A percentile compares a stretch with the other conserved stretches of the same genome.
These are phyloP conservation scores for Latrodectus hesperus DNA, from an alignment of 2,888 invertebrate species.

Conservation along the genomic window DNA sequence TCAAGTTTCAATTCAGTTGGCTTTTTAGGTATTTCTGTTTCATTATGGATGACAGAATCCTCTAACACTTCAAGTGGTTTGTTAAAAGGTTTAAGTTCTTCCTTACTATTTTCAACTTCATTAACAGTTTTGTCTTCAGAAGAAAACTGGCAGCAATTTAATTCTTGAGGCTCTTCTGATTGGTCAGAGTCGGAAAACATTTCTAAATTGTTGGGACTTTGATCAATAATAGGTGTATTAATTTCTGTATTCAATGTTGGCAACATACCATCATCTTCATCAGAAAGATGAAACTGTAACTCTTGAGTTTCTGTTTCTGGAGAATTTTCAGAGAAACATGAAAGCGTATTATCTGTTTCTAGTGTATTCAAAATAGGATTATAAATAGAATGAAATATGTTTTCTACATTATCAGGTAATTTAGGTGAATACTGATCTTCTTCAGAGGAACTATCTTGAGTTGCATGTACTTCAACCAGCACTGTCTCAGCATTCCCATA, in stretches of 20 bases:
- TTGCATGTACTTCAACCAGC: conserved; percentile 71
- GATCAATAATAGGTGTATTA: neutral
- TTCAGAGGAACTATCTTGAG: conserved; percentile 70
- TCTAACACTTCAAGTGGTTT: neutral
- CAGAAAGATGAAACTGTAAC: conserved; percentile 21
- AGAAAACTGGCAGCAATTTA: no score
- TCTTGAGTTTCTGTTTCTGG: conserved; percentile 23
- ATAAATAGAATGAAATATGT: neutral
- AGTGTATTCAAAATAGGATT: neutral
- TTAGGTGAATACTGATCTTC: conserved; percentile 53
- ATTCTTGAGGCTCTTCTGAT: neutral
- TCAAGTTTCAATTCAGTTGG: neutral
- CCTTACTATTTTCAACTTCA: neutral
- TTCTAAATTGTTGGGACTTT: neutral
- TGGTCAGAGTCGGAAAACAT: neutral
- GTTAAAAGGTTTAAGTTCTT: neutral
- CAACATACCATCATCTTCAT: conserved; percentile 24
- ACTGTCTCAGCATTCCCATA: conserved; percentile 71
- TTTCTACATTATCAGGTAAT: neutral
- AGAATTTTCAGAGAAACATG: neutral
- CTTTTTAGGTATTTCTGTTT: neutral
- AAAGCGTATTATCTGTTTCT: neutral
- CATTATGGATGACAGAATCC: neutral
- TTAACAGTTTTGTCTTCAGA: neutral
- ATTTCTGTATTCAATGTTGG: conserved; percentile 14